Evolutionary conservation across 2,888 invertebrate species (phyloP).

Genomic region (Rotaria magnacalcarata): DNA sequence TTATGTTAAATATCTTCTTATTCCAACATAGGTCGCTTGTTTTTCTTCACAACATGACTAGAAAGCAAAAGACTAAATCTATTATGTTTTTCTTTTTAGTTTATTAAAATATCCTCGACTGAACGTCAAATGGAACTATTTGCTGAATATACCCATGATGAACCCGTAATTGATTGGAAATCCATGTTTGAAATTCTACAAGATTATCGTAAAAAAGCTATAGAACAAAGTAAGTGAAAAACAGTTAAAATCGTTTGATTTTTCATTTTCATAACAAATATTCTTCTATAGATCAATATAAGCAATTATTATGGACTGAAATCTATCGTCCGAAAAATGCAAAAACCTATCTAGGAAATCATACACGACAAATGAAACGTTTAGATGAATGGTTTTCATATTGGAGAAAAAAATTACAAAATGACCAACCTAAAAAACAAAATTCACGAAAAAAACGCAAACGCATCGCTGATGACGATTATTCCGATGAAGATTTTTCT

Average conservation of each 20-base stretch:
- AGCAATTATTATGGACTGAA: conserved; percentile 30
- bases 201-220: not conserved
- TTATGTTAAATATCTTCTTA: no score
- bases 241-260: no score
- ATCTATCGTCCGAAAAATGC: not conserved
- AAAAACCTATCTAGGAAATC: not conserved
- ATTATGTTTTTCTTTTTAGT: not conserved
- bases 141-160: not conserved
- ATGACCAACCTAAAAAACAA: not conserved
- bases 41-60: no score
- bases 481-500: not conserved
- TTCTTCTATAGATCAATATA: not conserved
- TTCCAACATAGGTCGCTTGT: no score
- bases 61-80: no score
- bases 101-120: not conserved
- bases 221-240: not conserved
- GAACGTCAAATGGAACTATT: conserved; percentile 19
- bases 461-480: not conserved
- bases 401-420: not conserved
- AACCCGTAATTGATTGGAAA: not conserved
- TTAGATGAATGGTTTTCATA: conserved; percentile 17
- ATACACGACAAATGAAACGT: not conserved
- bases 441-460: not conserved
- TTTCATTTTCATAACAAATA: not conserved
- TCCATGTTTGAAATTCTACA: not conserved